Evolutionary conservation across 2,113 vertebrate species (phyloP).

Genomic region (Castor canadensis): DNA sequence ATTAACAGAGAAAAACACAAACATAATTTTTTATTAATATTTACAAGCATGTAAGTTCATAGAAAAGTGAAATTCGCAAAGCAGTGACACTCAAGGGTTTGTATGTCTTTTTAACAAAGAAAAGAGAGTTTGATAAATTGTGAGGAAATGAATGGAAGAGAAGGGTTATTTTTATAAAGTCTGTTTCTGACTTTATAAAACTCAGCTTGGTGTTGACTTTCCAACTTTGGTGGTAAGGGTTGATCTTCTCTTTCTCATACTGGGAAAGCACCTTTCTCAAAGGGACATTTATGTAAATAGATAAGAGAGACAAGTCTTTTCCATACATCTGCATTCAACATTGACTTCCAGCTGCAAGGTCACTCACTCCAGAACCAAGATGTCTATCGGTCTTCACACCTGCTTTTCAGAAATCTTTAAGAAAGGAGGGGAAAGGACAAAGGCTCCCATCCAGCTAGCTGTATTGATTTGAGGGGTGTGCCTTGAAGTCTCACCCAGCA

Average conservation of each 20-base stretch:
- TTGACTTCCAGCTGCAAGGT: not conserved
- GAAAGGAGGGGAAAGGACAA: not conserved
- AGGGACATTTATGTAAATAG: not conserved
- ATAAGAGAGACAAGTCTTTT: not conserved
- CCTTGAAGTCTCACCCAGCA: not conserved
- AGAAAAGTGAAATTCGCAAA: not conserved
- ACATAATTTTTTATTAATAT: not conserved
- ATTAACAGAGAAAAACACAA: not conserved
- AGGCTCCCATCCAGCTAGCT: not conserved
- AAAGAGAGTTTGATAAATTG: not conserved
- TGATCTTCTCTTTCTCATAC: not conserved
- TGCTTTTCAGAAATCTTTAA: not conserved
- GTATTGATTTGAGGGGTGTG: not conserved
- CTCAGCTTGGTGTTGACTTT: not conserved
- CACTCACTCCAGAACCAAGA: not conserved
- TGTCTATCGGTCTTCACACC: not conserved
- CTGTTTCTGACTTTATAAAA: not conserved
- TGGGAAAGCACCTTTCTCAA: not conserved
- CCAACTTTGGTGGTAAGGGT: not conserved
- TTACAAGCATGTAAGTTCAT: not conserved
- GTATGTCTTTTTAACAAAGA: not conserved
- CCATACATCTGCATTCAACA: not conserved
- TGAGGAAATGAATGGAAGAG: not conserved
- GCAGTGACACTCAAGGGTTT: not conserved
- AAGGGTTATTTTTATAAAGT: not conserved